A percentile compares a stretch with the other conserved stretches of the same genome.
These are phyloP conservation scores for Hyles lineata DNA, from an alignment of 2,888 invertebrate species.

Conservation along the genomic window DNA sequence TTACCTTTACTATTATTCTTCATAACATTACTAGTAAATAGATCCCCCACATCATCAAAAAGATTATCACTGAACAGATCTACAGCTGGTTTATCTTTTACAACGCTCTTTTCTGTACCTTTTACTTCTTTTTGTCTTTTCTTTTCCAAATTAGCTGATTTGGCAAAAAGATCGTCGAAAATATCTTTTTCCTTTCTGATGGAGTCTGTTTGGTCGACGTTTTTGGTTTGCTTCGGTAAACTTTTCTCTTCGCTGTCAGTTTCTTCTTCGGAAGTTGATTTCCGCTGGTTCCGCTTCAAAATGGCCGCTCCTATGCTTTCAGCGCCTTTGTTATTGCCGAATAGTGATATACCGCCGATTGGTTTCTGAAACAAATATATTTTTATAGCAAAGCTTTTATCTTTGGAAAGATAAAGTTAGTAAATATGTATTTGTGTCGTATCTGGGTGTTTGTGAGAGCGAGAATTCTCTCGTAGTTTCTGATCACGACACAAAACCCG, in stretches of 20 bases:
- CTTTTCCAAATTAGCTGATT: conserved; percentile 47
- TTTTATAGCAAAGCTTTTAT: neutral
- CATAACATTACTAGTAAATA: conserved; percentile 65
- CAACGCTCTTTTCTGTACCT: conserved; percentile 40
- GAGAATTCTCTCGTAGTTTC: neutral
- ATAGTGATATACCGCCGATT: conserved; percentile 85
- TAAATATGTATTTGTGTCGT: neutral
- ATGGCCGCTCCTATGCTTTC: conserved; percentile 76
- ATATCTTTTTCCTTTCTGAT: conserved; percentile 60
- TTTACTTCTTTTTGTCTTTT: conserved; percentile 31
- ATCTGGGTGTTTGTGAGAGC: neutral
- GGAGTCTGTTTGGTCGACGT: conserved; percentile 33
- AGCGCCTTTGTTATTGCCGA: conserved; percentile 74
- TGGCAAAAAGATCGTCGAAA: conserved; percentile 70
- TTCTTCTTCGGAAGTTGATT: conserved; percentile 62
- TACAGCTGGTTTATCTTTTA: conserved; percentile 50
- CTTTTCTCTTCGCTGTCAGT: conserved; percentile 44
- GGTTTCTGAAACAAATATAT: conserved; percentile 80
- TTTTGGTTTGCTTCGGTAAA: conserved; percentile 35
- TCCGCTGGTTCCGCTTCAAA: conserved; percentile 64
- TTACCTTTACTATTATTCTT: conserved; percentile 49
- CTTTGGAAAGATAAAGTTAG: neutral
- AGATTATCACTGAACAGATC: conserved; percentile 74
- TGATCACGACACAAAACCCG: neutral
- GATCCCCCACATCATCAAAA: conserved; percentile 79